phyloP scores from a whole-genome alignment of 2,888 invertebrate species.

The Vannuccia rotundouncinata region DNA sequence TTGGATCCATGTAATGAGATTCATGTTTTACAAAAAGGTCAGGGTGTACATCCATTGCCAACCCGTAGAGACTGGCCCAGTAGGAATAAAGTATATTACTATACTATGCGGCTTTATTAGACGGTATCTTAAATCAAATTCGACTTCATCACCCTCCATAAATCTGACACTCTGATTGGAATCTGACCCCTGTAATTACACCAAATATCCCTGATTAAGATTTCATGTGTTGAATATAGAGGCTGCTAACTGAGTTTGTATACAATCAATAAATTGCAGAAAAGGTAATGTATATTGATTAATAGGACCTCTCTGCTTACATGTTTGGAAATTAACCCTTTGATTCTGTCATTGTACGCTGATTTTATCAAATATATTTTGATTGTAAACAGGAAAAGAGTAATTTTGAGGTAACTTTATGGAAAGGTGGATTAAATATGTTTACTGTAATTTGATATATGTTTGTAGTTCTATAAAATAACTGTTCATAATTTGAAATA shows the following conservation, averaged over 20 bases:
- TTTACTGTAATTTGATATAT: too few species aligned
- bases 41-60: not conserved
- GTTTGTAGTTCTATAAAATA: too few species aligned
- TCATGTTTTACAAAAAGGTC: not conserved
- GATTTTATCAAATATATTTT: too few species aligned
- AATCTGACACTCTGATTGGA: conserved; percentile 3
- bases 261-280: not conserved
- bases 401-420: too few species aligned
- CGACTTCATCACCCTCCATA: not conserved
- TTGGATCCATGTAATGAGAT: not conserved
- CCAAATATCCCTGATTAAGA: not conserved
- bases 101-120: not conserved
- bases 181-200: not conserved
- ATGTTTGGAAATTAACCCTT: not conserved
- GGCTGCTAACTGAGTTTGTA: too few species aligned
- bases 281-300: too few species aligned
- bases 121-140: not conserved
- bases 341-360: too few species aligned
- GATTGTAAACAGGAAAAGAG: too few species aligned
- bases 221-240: not conserved
- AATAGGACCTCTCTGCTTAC: too few species aligned
- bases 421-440: too few species aligned
- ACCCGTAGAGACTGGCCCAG: not conserved
- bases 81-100: too few species aligned
- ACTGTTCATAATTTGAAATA: too few species aligned